Conservation (phyloP, 2,888 invertebrate genomes). For the Frankliniella intonsa region DNA sequence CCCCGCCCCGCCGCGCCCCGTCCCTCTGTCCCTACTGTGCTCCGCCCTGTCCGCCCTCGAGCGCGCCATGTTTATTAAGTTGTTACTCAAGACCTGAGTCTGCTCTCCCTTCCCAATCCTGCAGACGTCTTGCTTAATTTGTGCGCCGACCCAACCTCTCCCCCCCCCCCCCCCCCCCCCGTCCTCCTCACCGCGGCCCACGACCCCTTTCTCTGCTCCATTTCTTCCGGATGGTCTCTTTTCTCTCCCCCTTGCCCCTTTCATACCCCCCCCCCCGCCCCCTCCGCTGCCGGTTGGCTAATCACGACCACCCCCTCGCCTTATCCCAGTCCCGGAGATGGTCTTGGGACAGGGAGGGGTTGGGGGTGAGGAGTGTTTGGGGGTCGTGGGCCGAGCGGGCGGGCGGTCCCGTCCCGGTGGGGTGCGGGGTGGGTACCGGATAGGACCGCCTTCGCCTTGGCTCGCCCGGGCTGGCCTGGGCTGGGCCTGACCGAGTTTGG, state of each 20-base stretch:
- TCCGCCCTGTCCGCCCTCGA: not conserved
- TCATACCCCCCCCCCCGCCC: not conserved
- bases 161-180: not conserved
- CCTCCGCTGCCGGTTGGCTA: not conserved
- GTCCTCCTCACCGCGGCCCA: not conserved
- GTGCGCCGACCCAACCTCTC: not conserved
- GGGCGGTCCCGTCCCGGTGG: not conserved
- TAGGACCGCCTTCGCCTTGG: not conserved
- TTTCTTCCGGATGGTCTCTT: not conserved
- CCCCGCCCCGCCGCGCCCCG: not conserved
- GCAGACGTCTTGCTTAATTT: constrained; percentile 5
- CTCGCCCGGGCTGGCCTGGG: not conserved
- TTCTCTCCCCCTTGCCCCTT: not conserved
- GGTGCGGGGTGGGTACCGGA: not conserved
- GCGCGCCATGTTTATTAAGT: not conserved
- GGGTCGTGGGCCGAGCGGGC: not conserved
- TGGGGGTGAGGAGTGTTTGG: not conserved
- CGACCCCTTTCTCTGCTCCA: not conserved
- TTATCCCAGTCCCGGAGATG: not conserved
- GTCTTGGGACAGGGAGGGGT: not conserved
- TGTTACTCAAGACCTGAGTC: constrained; percentile 6
- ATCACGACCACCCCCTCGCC: not conserved
- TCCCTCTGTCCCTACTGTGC: not conserved
- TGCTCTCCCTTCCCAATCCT: not conserved
- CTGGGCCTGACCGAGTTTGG: no score